Evolutionary conservation across 2,888 invertebrate genomes (phyloP).

Genomic region (Chironomus riparius): DNA sequence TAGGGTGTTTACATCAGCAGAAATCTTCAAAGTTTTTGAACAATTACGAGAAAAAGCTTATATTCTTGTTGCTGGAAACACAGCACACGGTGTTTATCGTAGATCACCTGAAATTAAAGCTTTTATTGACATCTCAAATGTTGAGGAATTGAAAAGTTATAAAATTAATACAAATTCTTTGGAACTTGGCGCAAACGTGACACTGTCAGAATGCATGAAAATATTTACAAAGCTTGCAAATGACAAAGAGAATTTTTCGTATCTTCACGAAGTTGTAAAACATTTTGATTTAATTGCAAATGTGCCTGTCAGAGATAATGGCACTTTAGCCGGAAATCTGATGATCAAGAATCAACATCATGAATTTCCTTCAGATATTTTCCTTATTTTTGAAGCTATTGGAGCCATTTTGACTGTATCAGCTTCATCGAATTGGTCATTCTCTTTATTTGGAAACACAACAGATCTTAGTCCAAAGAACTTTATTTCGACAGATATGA

Average conservation of each 20-base stretch:
- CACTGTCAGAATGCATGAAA: slow-evolving; percentile 47
- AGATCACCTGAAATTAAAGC: neutral
- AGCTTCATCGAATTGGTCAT: slow-evolving; percentile 40
- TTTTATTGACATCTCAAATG: slow-evolving; percentile 34
- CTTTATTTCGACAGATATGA: slow-evolving; percentile 44
- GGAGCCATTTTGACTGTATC: slow-evolving; percentile 34
- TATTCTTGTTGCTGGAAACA: slow-evolving; percentile 60
- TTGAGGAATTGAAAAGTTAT: slow-evolving; percentile 45
- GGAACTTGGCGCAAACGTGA: slow-evolving; percentile 46
- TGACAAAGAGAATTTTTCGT: slow-evolving; percentile 45
- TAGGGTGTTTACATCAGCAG: slow-evolving; percentile 44
- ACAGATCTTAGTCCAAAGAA: slow-evolving; percentile 37
- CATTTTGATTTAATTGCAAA: slow-evolving; percentile 59
- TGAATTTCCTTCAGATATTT: slow-evolving; percentile 64
- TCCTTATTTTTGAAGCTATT: slow-evolving; percentile 44
- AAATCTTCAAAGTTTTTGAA: slow-evolving; percentile 45
- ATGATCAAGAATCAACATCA: slow-evolving; percentile 55
- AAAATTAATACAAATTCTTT: slow-evolving; percentile 30
- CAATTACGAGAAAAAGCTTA: slow-evolving; percentile 45
- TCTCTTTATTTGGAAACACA: slow-evolving; percentile 39
- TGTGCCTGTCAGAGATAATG: slow-evolving; percentile 57
- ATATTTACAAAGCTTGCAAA: slow-evolving; percentile 40
- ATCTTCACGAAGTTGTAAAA: slow-evolving; percentile 46
- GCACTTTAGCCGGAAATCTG: slow-evolving; percentile 60
- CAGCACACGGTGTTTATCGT: slow-evolving; percentile 54